Evolutionary conservation across 1,140 invertebrate species (phyloP).

Genomic region (Conus betulinus): DNA sequence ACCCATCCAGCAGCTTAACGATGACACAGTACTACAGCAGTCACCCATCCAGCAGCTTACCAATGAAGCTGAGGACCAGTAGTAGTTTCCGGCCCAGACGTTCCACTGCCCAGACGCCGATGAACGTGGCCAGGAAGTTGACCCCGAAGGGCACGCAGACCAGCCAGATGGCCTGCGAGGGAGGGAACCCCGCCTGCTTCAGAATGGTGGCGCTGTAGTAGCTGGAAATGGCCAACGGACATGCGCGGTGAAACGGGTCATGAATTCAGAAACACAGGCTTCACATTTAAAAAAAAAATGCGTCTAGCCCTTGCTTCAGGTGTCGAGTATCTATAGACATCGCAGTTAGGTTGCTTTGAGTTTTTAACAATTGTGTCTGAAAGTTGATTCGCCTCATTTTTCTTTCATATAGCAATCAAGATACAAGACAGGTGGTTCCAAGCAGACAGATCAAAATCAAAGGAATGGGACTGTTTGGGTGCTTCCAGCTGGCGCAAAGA

Average conservation of each 20-base stretch:
- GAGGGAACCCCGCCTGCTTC: constrained; percentile 79
- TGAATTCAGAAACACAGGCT: not conserved
- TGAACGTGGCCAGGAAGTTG: constrained; percentile 80
- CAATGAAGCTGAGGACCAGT: constrained; percentile 76
- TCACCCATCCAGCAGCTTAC: constrained; percentile 25
- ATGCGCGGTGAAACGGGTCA: not conserved
- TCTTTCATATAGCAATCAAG: too few relatives aligned
- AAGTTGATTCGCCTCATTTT: too few relatives aligned
- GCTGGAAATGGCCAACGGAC: constrained; percentile 65
- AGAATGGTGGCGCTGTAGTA: constrained; percentile 82
- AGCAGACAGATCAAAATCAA: too few relatives aligned
- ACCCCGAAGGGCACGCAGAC: constrained; percentile 78
- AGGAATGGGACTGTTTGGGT: too few relatives aligned
- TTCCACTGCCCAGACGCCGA: constrained; percentile 81
- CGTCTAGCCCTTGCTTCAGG: too few relatives aligned
- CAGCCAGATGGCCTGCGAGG: constrained; percentile 80
- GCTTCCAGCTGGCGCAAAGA: too few relatives aligned
- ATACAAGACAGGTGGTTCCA: too few relatives aligned
- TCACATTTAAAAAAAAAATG: not conserved
- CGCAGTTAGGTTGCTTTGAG: too few relatives aligned
- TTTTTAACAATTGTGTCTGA: too few relatives aligned
- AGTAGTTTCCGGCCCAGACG: constrained; percentile 78
- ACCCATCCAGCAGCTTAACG: too few relatives aligned
- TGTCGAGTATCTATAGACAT: too few relatives aligned
- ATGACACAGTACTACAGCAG: too few relatives aligned